These are phyloP conservation scores for Campylomormyrus numenius DNA, from an alignment of 2,113 vertebrate species.

Conservation along the genomic window DNA sequence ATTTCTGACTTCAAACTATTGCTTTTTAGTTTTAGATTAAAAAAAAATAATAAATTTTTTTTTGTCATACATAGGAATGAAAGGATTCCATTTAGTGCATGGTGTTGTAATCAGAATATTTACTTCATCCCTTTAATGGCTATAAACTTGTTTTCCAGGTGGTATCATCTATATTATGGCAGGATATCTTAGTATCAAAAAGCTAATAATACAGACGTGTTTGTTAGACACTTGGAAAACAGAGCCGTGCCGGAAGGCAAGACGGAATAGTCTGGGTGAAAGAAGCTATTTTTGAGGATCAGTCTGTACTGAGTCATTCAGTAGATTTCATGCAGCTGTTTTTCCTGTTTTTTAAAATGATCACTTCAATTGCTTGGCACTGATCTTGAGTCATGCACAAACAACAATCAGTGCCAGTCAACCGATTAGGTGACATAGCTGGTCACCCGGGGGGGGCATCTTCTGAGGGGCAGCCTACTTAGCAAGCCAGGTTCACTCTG, in stretches of 20 bases:
- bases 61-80: neutral
- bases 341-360: neutral
- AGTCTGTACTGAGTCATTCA: neutral
- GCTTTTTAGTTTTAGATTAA: neutral
- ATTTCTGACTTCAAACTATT: neutral
- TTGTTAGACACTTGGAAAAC: neutral
- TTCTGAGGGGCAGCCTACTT: neutral
- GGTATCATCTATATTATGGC: neutral
- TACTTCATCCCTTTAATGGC: neutral
- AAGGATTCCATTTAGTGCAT: neutral
- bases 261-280: neutral
- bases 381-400: neutral
- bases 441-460: neutral
- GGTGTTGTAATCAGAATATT: neutral
- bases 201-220: neutral
- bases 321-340: neutral
- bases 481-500: neutral
- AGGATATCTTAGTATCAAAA: neutral
- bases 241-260: neutral
- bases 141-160: neutral
- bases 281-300: neutral
- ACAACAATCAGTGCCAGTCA: neutral
- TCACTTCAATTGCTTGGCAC: neutral
- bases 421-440: neutral
- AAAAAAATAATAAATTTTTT: neutral